These are phyloP conservation scores for Drosophila seguyi DNA, from an alignment of 1,140 invertebrate species.

Conservation along the genomic window DNA sequence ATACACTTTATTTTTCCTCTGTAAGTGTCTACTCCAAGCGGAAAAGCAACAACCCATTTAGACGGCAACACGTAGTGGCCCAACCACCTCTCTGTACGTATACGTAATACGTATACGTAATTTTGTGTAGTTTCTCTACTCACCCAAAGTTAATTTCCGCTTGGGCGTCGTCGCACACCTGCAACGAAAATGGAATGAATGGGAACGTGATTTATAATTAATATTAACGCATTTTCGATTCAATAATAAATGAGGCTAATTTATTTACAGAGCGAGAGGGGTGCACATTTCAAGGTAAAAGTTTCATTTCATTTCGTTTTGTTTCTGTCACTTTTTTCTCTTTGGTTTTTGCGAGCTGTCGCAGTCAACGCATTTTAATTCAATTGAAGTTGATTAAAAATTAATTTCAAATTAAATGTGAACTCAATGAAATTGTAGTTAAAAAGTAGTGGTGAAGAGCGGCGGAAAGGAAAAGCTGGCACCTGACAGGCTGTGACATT, in stretches of 20 bases:
- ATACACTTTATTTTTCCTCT: background rate
- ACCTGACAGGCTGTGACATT: constrained; percentile 50
- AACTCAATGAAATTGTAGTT: constrained; percentile 68
- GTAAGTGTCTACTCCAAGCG: background rate
- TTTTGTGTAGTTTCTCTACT: constrained; percentile 45
- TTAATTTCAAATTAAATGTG: constrained; percentile 80
- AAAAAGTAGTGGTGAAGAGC: constrained; percentile 19
- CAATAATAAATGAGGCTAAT: constrained; percentile 70
- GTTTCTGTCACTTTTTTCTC: background rate
- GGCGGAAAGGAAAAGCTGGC: constrained; percentile 9
- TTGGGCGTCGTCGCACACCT: constrained; percentile 36
- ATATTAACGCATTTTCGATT: constrained; percentile 68
- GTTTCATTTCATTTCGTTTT: constrained; percentile 11
- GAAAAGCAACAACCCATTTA: constrained; percentile 14
- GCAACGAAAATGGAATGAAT: constrained; percentile 46
- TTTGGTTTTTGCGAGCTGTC: constrained; percentile 18
- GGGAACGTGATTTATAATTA: constrained; percentile 60
- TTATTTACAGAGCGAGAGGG: constrained; percentile 58
- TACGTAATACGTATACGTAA: constrained; percentile 20
- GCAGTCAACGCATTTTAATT: constrained; percentile 66
- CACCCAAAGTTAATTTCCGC: constrained; percentile 53
- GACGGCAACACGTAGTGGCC: constrained; percentile 29
- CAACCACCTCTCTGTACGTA: constrained; percentile 5
- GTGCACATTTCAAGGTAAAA: constrained; percentile 14
- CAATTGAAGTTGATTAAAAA: constrained; percentile 77